Evolutionary conservation across 2,888 invertebrate species (phyloP), one percentile per base, ranked within the genome.

Genomic region (Scotopteryx bipunctaria): DNA sequence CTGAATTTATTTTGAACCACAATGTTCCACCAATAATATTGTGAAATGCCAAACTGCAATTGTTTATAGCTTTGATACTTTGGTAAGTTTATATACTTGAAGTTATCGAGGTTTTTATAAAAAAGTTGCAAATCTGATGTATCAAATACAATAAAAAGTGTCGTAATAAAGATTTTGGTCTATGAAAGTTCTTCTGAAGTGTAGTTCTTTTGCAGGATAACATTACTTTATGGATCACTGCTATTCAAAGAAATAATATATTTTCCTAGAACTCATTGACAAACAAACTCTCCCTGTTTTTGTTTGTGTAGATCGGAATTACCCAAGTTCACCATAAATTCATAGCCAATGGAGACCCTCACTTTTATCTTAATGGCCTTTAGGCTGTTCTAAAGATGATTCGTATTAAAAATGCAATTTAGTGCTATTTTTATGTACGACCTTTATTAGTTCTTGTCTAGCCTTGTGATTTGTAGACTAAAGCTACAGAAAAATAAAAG

Each of bases 351-450:
- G 33, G 56, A n/a, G n/a, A 56, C 63, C 57, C 46, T 36, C 35
- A 55, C 45, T 61, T 48, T 73, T 76, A 74, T 78, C 72, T 77
- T 79, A 78, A 81, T 77, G 70, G 72, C 31, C 76, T 78, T 81
- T 73, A 67, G 58, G 59, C 55, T 63, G 59, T 64, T 68, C 58
- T 66, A 59, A 61, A 59, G 47, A 66, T 73, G 71, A 76, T 69
- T 66, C 62, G 48, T 42, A 48, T 45, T 45, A 32, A 55, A 53
- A 61, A 59, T 53, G 50, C 51, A 59, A 62, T 65, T 52, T 53
- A 42, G 32, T 37, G 13, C 29, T 36, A 50, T 59, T n/a, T n/a
- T 63, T 59, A 59, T 67, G 50, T 37, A 2, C 36, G 58, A 63
- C 63, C 61, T 71, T 63, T 49, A 54, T 50, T 45, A 38, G 38